Conservation (phyloP, 2,113 vertebrate genomes). For the Centropus bengalensis region DNA sequence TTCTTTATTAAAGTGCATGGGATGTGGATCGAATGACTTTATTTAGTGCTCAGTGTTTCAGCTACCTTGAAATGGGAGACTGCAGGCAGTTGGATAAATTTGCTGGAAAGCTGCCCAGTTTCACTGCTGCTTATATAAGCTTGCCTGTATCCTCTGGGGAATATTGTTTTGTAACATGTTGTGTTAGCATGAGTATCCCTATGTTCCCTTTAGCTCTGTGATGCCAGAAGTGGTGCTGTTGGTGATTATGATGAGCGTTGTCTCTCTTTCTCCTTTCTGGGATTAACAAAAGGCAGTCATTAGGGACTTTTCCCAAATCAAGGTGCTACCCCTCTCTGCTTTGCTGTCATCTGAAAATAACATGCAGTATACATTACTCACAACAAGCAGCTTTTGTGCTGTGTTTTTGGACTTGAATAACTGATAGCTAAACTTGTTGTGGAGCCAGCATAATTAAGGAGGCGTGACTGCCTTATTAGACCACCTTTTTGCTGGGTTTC, state of each 20-base stretch:
- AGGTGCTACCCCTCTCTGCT: neutral
- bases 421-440: neutral
- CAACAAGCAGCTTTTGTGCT: neutral
- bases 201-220: neutral
- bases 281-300: neutral
- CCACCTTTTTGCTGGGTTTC: neutral
- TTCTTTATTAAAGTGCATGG: conserved; percentile 26
- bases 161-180: neutral
- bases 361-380: neutral
- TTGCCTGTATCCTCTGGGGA: conserved; percentile 13
- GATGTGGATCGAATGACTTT: conserved; percentile 15
- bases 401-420: neutral
- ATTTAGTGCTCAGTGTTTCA: conserved; percentile 17
- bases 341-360: neutral
- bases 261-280: neutral
- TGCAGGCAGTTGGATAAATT: conserved; percentile 28
- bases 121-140: conserved; percentile 42
- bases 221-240: neutral
- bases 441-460: conserved; percentile 7
- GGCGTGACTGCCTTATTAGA: neutral
- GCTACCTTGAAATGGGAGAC: conserved; percentile 53
- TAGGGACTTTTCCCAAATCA: neutral
- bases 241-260: neutral
- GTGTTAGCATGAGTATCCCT: neutral
- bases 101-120: conserved; percentile 17